A percentile compares a stretch with the other conserved stretches of the same genome.
Evolutionary conservation across 2,888 invertebrate species (phyloP).

Genomic region (Cynaeus angustus): DNA sequence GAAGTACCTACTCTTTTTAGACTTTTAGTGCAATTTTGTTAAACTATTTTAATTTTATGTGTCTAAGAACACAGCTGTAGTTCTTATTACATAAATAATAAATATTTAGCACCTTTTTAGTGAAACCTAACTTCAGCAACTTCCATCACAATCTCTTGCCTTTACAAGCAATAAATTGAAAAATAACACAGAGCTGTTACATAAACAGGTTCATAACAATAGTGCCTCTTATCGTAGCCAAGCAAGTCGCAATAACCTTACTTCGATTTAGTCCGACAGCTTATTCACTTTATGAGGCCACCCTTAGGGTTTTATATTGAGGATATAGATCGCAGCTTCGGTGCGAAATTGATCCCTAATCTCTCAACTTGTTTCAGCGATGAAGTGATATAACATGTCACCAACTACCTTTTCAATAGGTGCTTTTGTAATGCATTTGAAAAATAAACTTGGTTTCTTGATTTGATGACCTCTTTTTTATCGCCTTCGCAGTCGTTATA

Average conservation of each 20-base stretch:
- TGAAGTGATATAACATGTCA: constrained; percentile 34
- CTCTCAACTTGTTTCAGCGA: constrained; percentile 39
- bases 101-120: background rate
- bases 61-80: too few species aligned
- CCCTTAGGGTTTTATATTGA: constrained; percentile 50
- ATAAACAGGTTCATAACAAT: constrained; percentile 61
- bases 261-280: constrained; percentile 58
- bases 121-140: background rate
- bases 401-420: constrained; percentile 20
- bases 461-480: constrained; percentile 59
- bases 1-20: too few species aligned
- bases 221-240: constrained; percentile 60
- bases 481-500: constrained; percentile 55
- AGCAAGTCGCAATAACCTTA: constrained; percentile 58
- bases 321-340: constrained; percentile 27
- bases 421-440: constrained; percentile 24
- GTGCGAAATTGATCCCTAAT: constrained; percentile 47
- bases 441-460: constrained; percentile 41
- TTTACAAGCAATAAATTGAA: constrained; percentile 62
- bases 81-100: too few species aligned
- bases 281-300: constrained; percentile 59
- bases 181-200: constrained; percentile 62
- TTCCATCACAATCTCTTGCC: constrained; percentile 13
- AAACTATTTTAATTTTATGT: too few species aligned
- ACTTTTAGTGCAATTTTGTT: too few species aligned